Evolutionary conservation across 2,797 vertebrate species (phyloP).

Genomic region (Gymnoscopelus microlampas): DNA sequence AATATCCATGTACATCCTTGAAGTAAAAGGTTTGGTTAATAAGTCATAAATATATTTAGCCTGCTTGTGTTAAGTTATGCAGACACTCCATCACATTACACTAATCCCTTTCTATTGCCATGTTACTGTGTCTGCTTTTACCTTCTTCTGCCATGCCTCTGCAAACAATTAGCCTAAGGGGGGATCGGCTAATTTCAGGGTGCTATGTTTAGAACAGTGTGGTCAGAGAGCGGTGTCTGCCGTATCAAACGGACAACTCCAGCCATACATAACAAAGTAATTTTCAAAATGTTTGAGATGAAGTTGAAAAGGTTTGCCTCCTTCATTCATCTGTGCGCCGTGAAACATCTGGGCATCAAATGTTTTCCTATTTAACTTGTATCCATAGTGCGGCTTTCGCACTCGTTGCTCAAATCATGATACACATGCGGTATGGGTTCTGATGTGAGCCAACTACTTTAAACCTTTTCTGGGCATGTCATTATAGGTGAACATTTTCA

Average conservation of each 20-base stretch:
- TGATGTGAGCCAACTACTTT: too few relatives aligned
- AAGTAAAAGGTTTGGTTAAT: not conserved
- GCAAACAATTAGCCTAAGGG: constrained; percentile 61
- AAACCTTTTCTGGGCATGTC: too few relatives aligned
- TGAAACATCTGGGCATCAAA: constrained; percentile 69
- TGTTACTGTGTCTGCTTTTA: constrained; percentile 17
- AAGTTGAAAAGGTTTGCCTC: constrained; percentile 59
- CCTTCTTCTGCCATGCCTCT: constrained; percentile 35
- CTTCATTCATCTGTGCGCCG: constrained; percentile 34
- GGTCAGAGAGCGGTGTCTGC: constrained; percentile 35
- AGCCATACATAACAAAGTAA: constrained; percentile 57
- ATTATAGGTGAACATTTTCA: too few relatives aligned
- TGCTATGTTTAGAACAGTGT: constrained; percentile 50
- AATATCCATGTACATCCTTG: constrained; percentile 2
- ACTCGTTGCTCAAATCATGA: constrained; percentile 49
- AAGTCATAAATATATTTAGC: not conserved
- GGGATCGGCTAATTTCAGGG: constrained; percentile 23
- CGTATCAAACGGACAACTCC: constrained; percentile 40
- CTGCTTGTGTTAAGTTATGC: constrained; percentile 27
- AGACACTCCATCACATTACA: constrained; percentile 1
- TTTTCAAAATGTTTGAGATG: constrained; percentile 57
- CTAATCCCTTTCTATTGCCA: constrained; percentile 10
- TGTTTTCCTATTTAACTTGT: constrained; percentile 44
- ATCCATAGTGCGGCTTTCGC: constrained; percentile 47
- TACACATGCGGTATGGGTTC: constrained; percentile 50